Conservation (phyloP, 2,113 vertebrate genomes). For the Azemiops feae region DNA sequence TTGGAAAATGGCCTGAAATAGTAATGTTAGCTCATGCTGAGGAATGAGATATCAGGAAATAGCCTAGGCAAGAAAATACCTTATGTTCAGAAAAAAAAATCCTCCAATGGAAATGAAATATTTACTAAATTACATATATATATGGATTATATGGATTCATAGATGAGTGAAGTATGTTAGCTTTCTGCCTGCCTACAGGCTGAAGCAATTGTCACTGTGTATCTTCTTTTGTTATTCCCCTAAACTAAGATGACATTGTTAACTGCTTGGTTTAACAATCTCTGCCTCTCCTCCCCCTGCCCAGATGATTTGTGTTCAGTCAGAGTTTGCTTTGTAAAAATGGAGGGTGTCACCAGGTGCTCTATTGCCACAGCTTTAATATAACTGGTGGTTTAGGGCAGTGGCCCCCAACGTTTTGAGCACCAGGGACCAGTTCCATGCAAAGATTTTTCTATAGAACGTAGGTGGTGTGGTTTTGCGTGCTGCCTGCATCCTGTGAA, state of each 20-base stretch:
- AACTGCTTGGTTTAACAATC: not conserved
- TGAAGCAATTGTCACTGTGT: not conserved
- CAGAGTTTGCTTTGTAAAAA: not conserved
- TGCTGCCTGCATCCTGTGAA: no score
- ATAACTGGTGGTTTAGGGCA: not conserved
- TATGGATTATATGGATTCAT: not conserved
- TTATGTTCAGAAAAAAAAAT: not conserved
- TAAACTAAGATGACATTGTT: not conserved
- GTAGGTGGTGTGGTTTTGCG: no score
- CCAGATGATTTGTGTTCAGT: not conserved
- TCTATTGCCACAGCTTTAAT: not conserved
- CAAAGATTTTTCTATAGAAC: no score
- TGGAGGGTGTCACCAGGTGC: not conserved
- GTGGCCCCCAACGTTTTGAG: no score
- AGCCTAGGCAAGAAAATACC: not conserved
- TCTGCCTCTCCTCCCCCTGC: not conserved
- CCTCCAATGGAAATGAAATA: not conserved
- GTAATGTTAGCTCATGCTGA: not conserved
- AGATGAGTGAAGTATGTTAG: not conserved
- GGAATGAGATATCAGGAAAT: not conserved
- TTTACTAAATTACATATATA: not conserved
- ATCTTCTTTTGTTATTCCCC: not conserved
- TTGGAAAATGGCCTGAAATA: not conserved
- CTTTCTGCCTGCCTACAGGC: not conserved
- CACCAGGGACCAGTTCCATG: no score